Base-by-base conservation (phyloP, 2,888 invertebrate species). In the Drosophila eohydei region DNA sequence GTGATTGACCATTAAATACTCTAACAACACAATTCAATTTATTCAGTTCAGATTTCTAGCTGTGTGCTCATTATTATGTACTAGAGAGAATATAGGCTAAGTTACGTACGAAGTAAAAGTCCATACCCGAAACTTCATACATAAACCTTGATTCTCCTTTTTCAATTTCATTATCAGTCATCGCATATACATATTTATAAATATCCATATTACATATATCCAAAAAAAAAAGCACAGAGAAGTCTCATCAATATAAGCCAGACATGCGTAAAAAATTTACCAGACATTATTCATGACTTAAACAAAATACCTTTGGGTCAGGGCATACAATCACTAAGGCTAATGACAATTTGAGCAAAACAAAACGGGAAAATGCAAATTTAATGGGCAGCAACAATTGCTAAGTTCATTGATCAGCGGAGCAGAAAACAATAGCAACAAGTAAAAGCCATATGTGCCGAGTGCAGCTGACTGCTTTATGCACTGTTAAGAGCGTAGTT, bases 351-450 rank as follows among this genome's bases (percentile, higher is more conserved):
- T 57, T 74, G 63, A 59, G 70, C 76, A 71, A 68, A 70, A 54
- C 71, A 54, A 71, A 68, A 78, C 68, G 67, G 68, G 43, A 44
- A 80, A 88, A 80, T 75, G 70, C 73, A 78, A 78, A 80, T 73
- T 75, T 74, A 74, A 86, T 76, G 74, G 74, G 65, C 72, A 83
- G 71, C 78, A 78, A 78, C 76, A 88, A 82, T 78, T 74, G 48
- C 71, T 74, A 80, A 83, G 89, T 89, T 88, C 80, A 83, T 48
- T 78, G 85, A 86, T 83, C 86, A 89, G 71, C 68, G 57, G 56
- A 70, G 61, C 43, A 60, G 40, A 63, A 34, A 41, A 34, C 46
- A 57, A 51, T 34, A 36, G 28, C 44, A 57, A 44, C 32, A 34
- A 44, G 16, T 9, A 30, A 40, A 1, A 40, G n/a, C 14, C 2